These are phyloP conservation scores for Chironex yamaguchii DNA, from an alignment of 30 jellyfish, hydroid and myxozoan genomes.

Conservation along the genomic window DNA sequence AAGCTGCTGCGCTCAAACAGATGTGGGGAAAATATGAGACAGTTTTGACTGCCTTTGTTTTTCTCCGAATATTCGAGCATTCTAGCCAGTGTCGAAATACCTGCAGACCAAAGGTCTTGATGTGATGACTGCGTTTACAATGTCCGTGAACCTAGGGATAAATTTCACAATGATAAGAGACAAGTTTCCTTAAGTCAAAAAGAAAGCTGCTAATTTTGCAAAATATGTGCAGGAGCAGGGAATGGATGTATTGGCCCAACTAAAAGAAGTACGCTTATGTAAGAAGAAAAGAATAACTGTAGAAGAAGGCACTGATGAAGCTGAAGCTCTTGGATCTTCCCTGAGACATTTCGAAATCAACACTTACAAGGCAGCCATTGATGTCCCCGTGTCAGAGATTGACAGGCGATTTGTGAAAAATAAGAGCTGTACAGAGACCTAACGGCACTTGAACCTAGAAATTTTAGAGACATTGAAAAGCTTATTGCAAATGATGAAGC, in stretches of 20 bases:
- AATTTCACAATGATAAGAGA: neutral
- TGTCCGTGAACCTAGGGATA: slow-evolving; percentile 12
- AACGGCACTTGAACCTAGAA: slow-evolving; percentile 19
- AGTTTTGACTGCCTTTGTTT: neutral
- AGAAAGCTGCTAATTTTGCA: slow-evolving; percentile 24
- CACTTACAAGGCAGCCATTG: slow-evolving; percentile 36
- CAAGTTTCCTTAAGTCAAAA: slow-evolving; percentile 3
- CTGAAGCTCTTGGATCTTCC: slow-evolving; percentile 3
- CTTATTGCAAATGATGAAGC: neutral
- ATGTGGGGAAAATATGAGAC: slow-evolving; percentile 5
- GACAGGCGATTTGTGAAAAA: slow-evolving; percentile 35
- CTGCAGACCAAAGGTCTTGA: slow-evolving; percentile 1
- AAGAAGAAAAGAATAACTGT: slow-evolving; percentile 15
- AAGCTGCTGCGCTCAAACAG: slow-evolving; percentile 1
- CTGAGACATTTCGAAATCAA: slow-evolving; percentile 19
- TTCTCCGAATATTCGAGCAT: neutral
- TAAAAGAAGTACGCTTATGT: neutral
- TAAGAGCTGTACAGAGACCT: slow-evolving; percentile 16
- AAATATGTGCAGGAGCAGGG: slow-evolving; percentile 18
- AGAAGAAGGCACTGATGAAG: slow-evolving; percentile 33
- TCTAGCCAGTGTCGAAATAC: slow-evolving; percentile 14
- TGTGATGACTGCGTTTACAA: slow-evolving; percentile 6
- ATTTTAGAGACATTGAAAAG: neutral
- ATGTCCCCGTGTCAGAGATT: slow-evolving; percentile 39
- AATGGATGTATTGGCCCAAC: neutral